A percentile compares a stretch with the other conserved stretches of the same genome.
Evolutionary conservation across 2,113 vertebrate genomes (phyloP).

Genomic region (Actenoides hombroni): DNA sequence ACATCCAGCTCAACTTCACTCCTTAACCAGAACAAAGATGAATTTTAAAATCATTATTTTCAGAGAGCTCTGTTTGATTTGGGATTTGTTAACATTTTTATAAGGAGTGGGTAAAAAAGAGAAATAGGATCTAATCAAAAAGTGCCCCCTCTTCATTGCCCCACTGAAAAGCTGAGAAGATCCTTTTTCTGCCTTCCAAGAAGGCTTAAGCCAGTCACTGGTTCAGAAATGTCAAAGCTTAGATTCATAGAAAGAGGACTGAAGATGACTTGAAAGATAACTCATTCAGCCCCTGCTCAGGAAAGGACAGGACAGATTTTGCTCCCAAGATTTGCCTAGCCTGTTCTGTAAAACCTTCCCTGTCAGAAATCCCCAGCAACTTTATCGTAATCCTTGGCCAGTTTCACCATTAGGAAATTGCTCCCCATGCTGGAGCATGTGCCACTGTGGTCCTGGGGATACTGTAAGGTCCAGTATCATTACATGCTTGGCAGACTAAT

Average conservation of each 20-base stretch:
- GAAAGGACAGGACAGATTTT: neutral
- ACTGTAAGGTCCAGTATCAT: neutral
- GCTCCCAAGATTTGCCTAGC: neutral
- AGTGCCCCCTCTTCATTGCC: neutral
- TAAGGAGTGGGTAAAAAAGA: neutral
- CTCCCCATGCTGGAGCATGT: neutral
- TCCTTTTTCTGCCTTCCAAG: neutral
- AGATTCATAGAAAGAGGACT: neutral
- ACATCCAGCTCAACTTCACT: neutral
- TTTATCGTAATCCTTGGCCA: rapidly evolving
- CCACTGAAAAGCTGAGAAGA: neutral
- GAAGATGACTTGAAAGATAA: neutral
- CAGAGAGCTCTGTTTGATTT: neutral
- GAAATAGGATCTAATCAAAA: neutral
- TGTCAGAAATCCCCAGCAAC: neutral
- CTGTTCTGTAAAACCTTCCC: neutral
- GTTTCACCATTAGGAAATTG: neutral
- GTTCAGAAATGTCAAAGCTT: neutral
- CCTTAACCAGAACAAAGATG: neutral
- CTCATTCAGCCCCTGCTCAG: neutral
- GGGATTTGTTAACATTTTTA: neutral
- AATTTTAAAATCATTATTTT: neutral
- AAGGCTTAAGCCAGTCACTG: neutral
- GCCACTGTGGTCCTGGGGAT: neutral
- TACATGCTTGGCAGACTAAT: neutral